Evolutionary conservation across 2,113 vertebrate genomes (phyloP), one percentile per base, ranked within the genome.

Genomic region (Nesoenas mayeri): DNA sequence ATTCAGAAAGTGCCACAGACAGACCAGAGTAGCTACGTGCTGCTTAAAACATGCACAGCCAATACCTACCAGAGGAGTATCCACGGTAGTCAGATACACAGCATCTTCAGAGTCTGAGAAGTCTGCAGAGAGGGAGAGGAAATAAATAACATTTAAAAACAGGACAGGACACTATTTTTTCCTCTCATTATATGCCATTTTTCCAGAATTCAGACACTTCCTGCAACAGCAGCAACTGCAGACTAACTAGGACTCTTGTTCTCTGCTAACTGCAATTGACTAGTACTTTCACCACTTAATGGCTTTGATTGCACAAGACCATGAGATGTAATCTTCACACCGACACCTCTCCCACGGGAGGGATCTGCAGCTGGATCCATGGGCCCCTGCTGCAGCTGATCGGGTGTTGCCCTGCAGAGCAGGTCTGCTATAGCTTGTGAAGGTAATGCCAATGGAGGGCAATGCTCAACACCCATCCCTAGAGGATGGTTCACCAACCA

Each of bases 11-110:
- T 31, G 62, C 57, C 65, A 75, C 31, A 65, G 32, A 61, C 17
- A 89, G 26, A 50, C 6, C 32, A 54, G 24, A 40, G 75, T 22
- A 70, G 57, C 24, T 32, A 61, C 0, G 0, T 3, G 5, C 15
- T 32, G 21, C 21, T 82, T 66, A 53, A 62, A 69, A 25, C 28
- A 24, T 8, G 16, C 34, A 67, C 36, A 50, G 44, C 32, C 18
- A 93, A 88, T 69, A 97, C 97, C 11, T 96, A 97, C 97, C 96
- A 66, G 12, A 91, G 96, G 85, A 62, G 67, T 80, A 32, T 94
- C 92, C 89, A 72, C 22, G 22, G 92, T 93, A 79, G 77, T 77
- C 66, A 95, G 79, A 42, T 89, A 72, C 0, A 94, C 7, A 29
- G 19, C 50, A 89, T 94, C 91, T 70, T 97, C 96, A 67, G 73